Evolutionary conservation across 1,140 invertebrate genomes (phyloP).

Genomic region (Procambarus clarkii): DNA sequence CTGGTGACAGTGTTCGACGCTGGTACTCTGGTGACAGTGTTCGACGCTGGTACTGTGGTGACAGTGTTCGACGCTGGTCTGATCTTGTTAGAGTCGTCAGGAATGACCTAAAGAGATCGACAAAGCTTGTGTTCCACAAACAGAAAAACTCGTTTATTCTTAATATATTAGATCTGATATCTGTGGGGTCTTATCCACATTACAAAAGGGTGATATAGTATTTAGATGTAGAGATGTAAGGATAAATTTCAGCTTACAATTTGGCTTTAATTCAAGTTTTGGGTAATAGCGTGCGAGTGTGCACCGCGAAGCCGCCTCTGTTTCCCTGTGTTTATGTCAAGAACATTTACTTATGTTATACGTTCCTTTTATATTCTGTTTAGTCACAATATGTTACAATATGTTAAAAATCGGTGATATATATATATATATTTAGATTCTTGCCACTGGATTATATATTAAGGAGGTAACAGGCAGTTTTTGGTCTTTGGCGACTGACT

Average conservation of each 20-base stretch:
- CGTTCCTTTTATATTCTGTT: neutral
- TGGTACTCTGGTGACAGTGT: no score
- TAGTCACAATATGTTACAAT: neutral
- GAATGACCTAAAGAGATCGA: neutral
- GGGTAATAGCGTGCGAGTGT: constrained; percentile 17
- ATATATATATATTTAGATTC: neutral
- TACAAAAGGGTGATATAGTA: constrained; percentile 65
- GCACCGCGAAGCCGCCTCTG: neutral
- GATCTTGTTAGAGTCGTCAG: neutral
- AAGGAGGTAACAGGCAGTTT: neutral
- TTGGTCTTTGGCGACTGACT: neutral
- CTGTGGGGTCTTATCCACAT: constrained; percentile 42
- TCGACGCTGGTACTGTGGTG: no score
- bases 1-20: no score
- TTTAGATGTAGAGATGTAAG: constrained; percentile 47
- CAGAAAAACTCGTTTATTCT: constrained; percentile 20
- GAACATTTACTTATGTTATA: neutral
- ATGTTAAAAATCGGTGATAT: neutral
- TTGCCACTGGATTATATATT: neutral
- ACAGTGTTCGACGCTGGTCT: neutral
- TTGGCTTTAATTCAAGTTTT: constrained; percentile 61
- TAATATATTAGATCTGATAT: constrained; percentile 53
- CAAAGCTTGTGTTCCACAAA: constrained; percentile 33
- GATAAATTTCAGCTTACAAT: constrained; percentile 45
- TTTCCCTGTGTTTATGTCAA: neutral